Conservation (phyloP, 2,797 vertebrate species). For the Ceyx erithaca region DNA sequence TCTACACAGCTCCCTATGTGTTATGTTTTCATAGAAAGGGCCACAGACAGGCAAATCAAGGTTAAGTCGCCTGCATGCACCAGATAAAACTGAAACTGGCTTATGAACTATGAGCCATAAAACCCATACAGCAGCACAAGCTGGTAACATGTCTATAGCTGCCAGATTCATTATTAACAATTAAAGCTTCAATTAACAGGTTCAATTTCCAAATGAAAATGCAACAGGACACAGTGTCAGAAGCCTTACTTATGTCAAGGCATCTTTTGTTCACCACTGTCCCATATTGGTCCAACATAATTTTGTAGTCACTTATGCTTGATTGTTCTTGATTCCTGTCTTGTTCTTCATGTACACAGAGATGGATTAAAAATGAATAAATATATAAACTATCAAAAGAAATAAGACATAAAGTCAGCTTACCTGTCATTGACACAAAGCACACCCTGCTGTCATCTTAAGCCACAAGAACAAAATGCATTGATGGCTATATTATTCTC, state of each 20-base stretch:
- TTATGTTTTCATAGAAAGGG: too few relatives aligned
- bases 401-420: background rate
- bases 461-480: background rate
- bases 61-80: too few relatives aligned
- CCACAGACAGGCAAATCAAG: too few relatives aligned
- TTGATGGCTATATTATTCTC: background rate
- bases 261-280: background rate
- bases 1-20: too few relatives aligned
- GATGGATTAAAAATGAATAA: background rate
- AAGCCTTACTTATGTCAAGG: background rate
- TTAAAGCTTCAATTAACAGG: too few relatives aligned
- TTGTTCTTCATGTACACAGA: background rate
- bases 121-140: background rate
- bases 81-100: too few relatives aligned
- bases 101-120: too few relatives aligned
- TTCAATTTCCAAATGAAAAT: background rate
- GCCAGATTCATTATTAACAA: background rate
- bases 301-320: background rate
- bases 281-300: background rate
- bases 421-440: background rate
- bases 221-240: background rate
- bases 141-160: background rate
- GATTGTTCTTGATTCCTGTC: background rate
- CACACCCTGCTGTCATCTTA: background rate
- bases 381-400: background rate